Base-by-base conservation (phyloP, 2,888 invertebrate genomes). In the Microctonus brassicae region DNA sequence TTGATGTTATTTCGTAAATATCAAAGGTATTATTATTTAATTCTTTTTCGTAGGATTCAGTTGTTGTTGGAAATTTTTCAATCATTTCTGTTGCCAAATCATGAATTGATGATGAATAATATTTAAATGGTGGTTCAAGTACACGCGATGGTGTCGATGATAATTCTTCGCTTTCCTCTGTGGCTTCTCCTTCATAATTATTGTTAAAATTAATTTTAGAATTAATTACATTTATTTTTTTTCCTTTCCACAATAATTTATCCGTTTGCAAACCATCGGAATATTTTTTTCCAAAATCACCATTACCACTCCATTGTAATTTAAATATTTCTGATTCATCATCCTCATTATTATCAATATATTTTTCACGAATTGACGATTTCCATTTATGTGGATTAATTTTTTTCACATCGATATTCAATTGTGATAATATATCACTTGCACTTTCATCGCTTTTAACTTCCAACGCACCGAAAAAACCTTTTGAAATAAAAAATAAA, bases 1-100 rank as follows among this genome's bases (percentile, higher is more conserved):
- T 62, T 58, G 71, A 73, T 17, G 78, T 75, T 60, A 76, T 72
- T 67, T 77, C 78, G 73, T 76, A 72, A 11, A 77, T 75, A 67
- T 66, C 68, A 55, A 69, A 63, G 47, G 73, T 66, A n/a, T 67
- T 61, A 9, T 58, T 61, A 22, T 57, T 66, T 10, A 70, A n/a
- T n/a, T n/a, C 5, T 24, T 26, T 73, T 10, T 64, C 52, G 7
- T 61, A 58, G 9, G 69, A 42, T 26, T 68, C 64, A 7, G 70
- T 65, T 13, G 72, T 61, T 17, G 69, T 3, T n/a, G 68, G 52
- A 20, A 24, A n/a, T n/a, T 47, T 47, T 17, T 33, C 52, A 1
- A 22, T 17, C 9, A 53, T 47, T 34, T 61, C 69, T 26, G 34
- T 61, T 17, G 52, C 36, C n/a, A 69, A 61, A n/a, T 69, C 53